Conservation (phyloP, 2,113 vertebrate genomes). For the Falcunculus frontatus region DNA sequence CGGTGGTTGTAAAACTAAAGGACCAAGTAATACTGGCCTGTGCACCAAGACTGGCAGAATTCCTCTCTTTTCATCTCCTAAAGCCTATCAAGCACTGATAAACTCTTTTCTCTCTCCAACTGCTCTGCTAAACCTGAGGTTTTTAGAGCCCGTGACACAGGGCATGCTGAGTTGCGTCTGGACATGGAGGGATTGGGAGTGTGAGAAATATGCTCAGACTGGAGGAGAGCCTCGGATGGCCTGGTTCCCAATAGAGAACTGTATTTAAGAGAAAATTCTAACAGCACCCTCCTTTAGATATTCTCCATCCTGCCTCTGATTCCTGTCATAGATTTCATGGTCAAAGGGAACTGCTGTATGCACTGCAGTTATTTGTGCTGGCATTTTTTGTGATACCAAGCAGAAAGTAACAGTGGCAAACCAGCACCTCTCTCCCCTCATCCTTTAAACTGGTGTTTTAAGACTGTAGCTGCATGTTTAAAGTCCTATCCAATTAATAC, state of each 20-base stretch:
- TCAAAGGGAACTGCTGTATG: neutral
- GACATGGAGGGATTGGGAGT: neutral
- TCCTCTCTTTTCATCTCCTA: neutral
- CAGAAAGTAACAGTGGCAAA: neutral
- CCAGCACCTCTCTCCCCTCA: neutral
- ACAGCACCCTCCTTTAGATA: neutral
- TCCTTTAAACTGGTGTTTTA: neutral
- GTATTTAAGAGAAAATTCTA: neutral
- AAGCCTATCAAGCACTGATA: neutral
- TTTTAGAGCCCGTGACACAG: neutral
- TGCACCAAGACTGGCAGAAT: neutral
- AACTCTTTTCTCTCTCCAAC: neutral
- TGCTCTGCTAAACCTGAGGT: neutral
- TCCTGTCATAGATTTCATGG: neutral
- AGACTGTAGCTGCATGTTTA: neutral
- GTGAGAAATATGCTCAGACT: neutral
- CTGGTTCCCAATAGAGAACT: neutral
- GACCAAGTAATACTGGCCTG: neutral
- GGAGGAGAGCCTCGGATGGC: neutral
- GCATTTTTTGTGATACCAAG: accelerated
- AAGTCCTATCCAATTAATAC: neutral
- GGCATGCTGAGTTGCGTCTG: accelerated
- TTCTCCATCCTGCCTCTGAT: neutral
- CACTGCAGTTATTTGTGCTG: neutral
- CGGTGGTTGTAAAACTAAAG: constrained; percentile 8